Evolutionary conservation across 2,888 invertebrate species (phyloP).

Genomic region (Campoplex capitator): DNA sequence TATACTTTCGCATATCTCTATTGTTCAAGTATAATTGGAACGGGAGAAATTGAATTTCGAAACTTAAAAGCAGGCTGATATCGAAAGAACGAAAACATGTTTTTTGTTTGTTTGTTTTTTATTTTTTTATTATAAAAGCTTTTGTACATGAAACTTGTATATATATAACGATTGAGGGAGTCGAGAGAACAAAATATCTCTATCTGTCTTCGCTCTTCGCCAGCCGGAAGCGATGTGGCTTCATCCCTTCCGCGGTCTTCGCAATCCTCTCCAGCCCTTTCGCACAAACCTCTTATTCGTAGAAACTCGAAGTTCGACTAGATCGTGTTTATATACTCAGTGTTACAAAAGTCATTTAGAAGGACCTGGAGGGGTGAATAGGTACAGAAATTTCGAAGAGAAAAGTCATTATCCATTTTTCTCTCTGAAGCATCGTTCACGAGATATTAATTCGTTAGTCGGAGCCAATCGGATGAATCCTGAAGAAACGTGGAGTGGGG

Average conservation of each 20-base stretch:
- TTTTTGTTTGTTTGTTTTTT: background rate
- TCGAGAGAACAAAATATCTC: conserved; percentile 5
- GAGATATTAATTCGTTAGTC: background rate
- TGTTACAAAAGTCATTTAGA: background rate
- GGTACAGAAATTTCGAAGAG: background rate
- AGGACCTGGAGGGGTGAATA: background rate
- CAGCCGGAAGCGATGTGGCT: conserved; percentile 47
- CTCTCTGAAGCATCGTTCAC: background rate
- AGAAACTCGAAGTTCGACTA: conserved; percentile 46
- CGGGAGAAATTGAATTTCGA: conserved; percentile 8
- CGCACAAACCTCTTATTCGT: conserved; percentile 19
- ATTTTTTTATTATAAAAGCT: background rate
- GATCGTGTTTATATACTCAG: background rate
- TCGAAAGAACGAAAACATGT: conserved; percentile 8
- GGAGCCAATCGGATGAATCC: background rate
- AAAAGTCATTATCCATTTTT: background rate
- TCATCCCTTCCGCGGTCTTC: conserved; percentile 29
- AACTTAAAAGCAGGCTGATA: background rate
- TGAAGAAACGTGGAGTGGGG: too few species aligned
- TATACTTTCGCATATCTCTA: background rate
- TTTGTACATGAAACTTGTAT: background rate
- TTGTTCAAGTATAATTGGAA: conserved; percentile 1
- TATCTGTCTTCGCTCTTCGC: conserved; percentile 25
- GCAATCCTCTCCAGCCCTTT: conserved; percentile 17
- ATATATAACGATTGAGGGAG: conserved; percentile 3